These are phyloP conservation scores for Probaryconus sp. DNA, from an alignment of 1,140 invertebrate genomes.

Conservation along the genomic window DNA sequence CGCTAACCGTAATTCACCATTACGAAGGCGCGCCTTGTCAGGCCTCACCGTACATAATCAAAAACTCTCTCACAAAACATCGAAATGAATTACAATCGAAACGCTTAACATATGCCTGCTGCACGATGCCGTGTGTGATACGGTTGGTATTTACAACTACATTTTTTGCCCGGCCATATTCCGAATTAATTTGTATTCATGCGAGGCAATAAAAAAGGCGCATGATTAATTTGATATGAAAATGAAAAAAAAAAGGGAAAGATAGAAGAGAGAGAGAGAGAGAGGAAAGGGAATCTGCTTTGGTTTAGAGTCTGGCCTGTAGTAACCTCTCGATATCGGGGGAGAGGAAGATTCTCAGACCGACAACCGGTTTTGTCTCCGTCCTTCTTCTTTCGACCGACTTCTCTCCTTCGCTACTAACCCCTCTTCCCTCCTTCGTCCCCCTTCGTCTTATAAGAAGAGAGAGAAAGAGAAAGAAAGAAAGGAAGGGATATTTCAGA, in stretches of 20 bases:
- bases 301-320: constrained; percentile 73
- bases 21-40: constrained; percentile 5
- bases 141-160: constrained; percentile 44
- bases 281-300: constrained; percentile 60
- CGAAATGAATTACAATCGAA: constrained; percentile 54
- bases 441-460: not conserved
- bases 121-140: constrained; percentile 53
- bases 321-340: constrained; percentile 71
- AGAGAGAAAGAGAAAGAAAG: constrained; percentile 28
- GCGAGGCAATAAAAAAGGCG: constrained; percentile 56
- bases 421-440: constrained; percentile 36
- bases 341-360: constrained; percentile 56
- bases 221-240: constrained; percentile 63
- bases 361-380: constrained; percentile 48
- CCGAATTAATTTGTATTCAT: constrained; percentile 60
- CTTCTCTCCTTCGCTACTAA: constrained; percentile 62
- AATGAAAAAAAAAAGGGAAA: constrained; percentile 53
- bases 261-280: not conserved
- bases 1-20: constrained; percentile 48
- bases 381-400: constrained; percentile 61
- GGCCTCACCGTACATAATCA: not conserved
- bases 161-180: constrained; percentile 52
- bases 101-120: constrained; percentile 56
- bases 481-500: constrained; percentile 36
- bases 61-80: constrained; percentile 33